A percentile compares a stretch with the other conserved stretches of the same genome.
phyloP scores from a whole-genome alignment of 2,113 vertebrate species.

The Nothocercus julius region DNA sequence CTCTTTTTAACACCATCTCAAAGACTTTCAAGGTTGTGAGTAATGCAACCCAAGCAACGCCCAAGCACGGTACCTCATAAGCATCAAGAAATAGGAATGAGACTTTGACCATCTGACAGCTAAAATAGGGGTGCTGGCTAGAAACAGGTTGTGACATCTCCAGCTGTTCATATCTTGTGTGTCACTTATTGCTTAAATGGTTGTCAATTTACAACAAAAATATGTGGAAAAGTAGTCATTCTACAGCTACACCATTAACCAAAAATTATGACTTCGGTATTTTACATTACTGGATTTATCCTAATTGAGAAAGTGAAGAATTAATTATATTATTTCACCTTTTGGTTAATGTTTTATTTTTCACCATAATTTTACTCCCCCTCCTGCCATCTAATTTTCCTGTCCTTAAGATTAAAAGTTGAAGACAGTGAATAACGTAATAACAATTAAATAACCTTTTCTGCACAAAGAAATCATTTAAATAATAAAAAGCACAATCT shows the following conservation, averaged over 20 bases:
- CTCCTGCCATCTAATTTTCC: background rate
- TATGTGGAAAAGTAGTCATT: background rate
- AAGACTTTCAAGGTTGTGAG: background rate
- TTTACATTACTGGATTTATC: background rate
- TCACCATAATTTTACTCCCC: background rate
- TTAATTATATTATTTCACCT: slow-evolving; percentile 8
- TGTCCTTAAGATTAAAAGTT: background rate
- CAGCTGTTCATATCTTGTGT: background rate
- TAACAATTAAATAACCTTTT: background rate
- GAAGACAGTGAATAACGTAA: background rate
- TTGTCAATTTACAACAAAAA: background rate
- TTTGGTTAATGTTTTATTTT: background rate
- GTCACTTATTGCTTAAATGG: background rate
- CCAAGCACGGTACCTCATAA: background rate
- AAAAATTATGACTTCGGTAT: background rate
- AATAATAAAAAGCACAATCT: background rate
- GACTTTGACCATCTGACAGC: background rate
- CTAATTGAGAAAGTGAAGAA: slow-evolving; percentile 6
- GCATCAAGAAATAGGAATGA: background rate
- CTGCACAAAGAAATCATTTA: background rate
- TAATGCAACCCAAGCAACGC: background rate
- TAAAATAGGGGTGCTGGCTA: background rate
- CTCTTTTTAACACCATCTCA: background rate
- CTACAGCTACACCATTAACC: background rate
- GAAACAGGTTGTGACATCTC: background rate